A percentile compares a stretch with the other conserved stretches of the same genome.
Evolutionary conservation across 2,888 invertebrate species (phyloP).

Genomic region (Eupithecia exiguata): DNA sequence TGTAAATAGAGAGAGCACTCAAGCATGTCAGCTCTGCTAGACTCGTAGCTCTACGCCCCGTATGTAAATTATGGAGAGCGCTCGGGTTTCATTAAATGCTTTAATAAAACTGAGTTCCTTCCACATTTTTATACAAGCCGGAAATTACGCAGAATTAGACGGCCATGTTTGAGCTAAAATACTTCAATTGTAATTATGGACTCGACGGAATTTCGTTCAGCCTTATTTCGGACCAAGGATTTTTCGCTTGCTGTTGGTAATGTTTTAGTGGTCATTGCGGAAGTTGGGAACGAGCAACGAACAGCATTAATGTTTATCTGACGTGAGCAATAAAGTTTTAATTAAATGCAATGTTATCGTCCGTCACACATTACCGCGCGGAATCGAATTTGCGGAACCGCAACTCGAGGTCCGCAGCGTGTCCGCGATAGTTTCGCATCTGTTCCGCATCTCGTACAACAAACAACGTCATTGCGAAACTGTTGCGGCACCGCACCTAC

Average conservation of each 20-base stretch:
- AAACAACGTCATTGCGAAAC: too few species aligned
- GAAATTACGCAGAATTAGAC: constrained; percentile 32
- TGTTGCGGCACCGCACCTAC: too few species aligned
- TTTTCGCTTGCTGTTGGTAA: constrained; percentile 15
- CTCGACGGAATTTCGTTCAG: constrained; percentile 22
- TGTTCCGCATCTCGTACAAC: too few species aligned
- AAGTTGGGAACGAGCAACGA: neutral
- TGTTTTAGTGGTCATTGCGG: neutral
- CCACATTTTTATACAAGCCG: constrained; percentile 39
- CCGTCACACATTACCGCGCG: too few species aligned
- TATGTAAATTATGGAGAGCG: constrained; percentile 65
- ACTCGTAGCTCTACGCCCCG: constrained; percentile 40
- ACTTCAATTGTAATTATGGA: constrained; percentile 35
- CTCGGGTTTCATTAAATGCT: constrained; percentile 67
- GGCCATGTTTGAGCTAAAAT: constrained; percentile 31
- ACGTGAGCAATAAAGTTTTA: neutral
- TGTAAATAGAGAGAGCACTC: neutral
- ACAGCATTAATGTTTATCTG: neutral
- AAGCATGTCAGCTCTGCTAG: constrained; percentile 11
- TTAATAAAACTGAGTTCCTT: constrained; percentile 58
- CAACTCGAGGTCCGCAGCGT: too few species aligned
- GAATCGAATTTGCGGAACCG: too few species aligned
- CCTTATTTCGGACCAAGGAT: constrained; percentile 10
- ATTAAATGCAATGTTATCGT: neutral
- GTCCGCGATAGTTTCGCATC: too few species aligned